Evolutionary conservation across 2,113 vertebrate genomes (phyloP).

Genomic region (Myxocyprinus asiaticus): DNA sequence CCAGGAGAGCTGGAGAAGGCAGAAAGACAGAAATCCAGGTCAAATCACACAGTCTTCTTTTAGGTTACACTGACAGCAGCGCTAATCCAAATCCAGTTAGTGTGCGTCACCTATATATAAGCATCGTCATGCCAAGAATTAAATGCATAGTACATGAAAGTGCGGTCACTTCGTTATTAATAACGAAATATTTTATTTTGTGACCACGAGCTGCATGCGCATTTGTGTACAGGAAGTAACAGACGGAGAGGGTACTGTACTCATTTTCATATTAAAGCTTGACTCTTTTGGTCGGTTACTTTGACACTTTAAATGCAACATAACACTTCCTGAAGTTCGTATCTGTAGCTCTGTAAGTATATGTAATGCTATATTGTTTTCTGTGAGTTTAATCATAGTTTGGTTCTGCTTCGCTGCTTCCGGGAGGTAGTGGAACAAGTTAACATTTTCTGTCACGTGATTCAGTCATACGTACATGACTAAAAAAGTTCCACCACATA

Average conservation of each 20-base stretch:
- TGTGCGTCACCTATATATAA: not conserved
- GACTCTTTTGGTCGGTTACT: too few species aligned
- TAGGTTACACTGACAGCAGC: slow-evolving; percentile 16
- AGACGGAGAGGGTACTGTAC: too few species aligned
- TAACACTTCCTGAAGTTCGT: too few species aligned
- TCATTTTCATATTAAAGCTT: too few species aligned
- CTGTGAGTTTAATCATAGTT: not conserved
- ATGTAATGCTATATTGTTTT: not conserved
- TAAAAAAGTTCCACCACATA: too few species aligned
- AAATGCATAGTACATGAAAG: not conserved
- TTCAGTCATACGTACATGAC: not conserved
- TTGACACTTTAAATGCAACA: too few species aligned
- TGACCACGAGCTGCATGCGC: too few species aligned
- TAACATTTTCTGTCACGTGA: slow-evolving; percentile 18
- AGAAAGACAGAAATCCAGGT: slow-evolving; percentile 53
- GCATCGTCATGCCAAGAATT: not conserved
- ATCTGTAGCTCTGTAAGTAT: too few species aligned
- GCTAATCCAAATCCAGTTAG: slow-evolving; percentile 48
- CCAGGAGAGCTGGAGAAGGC: too few species aligned
- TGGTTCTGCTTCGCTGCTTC: not conserved
- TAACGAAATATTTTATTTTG: too few species aligned
- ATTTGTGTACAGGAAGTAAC: too few species aligned
- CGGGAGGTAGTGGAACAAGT: not conserved
- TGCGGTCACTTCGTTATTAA: not conserved
- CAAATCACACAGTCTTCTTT: slow-evolving; percentile 52